phyloP scores from a whole-genome alignment of 2,797 vertebrate species.

The Channa striata region DNA sequence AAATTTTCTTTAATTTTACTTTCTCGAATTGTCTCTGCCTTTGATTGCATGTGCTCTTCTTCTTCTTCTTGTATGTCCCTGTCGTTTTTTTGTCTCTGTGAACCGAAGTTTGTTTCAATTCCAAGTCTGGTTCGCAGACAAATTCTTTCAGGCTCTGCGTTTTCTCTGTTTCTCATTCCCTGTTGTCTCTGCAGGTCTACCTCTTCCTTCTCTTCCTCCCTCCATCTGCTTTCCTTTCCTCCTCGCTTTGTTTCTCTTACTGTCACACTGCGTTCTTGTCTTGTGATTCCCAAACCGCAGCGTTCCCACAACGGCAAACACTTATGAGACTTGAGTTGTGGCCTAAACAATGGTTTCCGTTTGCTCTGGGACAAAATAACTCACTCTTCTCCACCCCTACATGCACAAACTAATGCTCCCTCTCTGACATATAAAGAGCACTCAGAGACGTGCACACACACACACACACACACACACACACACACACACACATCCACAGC shows the following conservation, averaged over 20 bases:
- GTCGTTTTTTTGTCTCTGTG: conserved; percentile 24
- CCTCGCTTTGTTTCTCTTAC: conserved; percentile 48
- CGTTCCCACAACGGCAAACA: conserved; percentile 76
- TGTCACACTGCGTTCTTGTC: conserved; percentile 49
- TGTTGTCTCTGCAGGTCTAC: conserved; percentile 5
- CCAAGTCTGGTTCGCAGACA: conserved; percentile 32
- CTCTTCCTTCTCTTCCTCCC: conserved; percentile 28
- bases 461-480: conserved; percentile 22
- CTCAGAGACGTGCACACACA: conserved; percentile 2
- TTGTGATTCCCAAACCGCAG: conserved; percentile 64
- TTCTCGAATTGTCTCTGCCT: neutral
- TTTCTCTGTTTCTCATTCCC: conserved; percentile 33
- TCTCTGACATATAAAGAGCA: neutral
- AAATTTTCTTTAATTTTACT: neutral
- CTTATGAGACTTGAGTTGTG: conserved; percentile 70
- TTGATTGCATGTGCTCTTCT: conserved; percentile 1
- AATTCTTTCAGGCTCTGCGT: conserved; percentile 23
- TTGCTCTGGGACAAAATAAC: conserved; percentile 71
- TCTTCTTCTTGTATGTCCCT: conserved; percentile 3
- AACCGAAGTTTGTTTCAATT: conserved; percentile 38
- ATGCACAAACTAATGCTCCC: conserved; percentile 21
- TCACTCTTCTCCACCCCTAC: conserved; percentile 39
- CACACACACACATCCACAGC: conserved; percentile 18
- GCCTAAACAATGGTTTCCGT: conserved; percentile 78
- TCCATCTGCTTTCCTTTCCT: conserved; percentile 31